These are phyloP conservation scores for Gymnorhina tibicen DNA, from an alignment of 2,113 vertebrate species.

Conservation along the genomic window DNA sequence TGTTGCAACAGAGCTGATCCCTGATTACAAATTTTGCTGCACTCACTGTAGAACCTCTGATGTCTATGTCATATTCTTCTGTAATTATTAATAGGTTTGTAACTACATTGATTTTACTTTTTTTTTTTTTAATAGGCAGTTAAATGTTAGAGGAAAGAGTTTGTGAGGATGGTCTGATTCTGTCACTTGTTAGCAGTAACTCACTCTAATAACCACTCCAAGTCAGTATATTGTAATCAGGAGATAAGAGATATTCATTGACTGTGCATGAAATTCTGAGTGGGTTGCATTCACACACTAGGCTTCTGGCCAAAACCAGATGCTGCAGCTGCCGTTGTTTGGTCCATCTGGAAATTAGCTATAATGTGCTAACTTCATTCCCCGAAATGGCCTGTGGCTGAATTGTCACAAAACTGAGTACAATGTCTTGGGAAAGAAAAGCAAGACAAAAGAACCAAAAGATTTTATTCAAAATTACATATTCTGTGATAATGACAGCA, in stretches of 20 bases:
- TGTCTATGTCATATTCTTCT: not conserved
- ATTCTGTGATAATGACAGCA: not conserved
- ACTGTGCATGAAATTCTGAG: not conserved
- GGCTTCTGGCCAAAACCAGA: slow-evolving; percentile 21
- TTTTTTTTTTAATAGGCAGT: not conserved
- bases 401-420: not conserved
- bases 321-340: not conserved
- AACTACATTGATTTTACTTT: not conserved
- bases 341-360: not conserved
- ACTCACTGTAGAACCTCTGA: not conserved
- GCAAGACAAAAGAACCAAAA: not conserved
- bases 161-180: not conserved
- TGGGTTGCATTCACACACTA: not conserved
- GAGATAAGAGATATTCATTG: not conserved
- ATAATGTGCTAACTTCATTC: not conserved
- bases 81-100: not conserved
- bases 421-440: not conserved
- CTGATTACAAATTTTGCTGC: not conserved
- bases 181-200: not conserved
- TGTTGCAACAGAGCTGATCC: not conserved
- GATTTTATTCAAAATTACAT: not conserved
- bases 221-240: not conserved
- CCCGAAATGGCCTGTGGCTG: not conserved
- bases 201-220: not conserved
- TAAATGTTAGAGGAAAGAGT: not conserved